phyloP scores from a whole-genome alignment of 2,113 vertebrate species.

The Scatophagus argus region DNA sequence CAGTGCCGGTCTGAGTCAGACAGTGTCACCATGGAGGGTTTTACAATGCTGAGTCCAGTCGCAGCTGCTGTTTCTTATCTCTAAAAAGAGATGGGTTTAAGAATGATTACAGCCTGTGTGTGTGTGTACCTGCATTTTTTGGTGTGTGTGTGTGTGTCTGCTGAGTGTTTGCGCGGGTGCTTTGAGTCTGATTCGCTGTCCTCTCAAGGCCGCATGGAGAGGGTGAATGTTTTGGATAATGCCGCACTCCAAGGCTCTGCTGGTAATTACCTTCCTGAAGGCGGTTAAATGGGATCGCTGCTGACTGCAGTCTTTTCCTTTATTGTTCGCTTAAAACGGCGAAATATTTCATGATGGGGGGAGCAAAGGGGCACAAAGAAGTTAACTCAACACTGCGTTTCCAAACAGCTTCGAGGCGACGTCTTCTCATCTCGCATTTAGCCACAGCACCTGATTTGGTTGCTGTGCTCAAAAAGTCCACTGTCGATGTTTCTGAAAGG shows the following conservation, averaged over 20 bases:
- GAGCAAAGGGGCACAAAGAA: background rate
- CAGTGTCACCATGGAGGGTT: background rate
- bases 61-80: conserved; percentile 23
- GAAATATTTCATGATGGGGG: background rate
- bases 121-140: too few relatives aligned
- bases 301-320: conserved; percentile 24
- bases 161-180: background rate
- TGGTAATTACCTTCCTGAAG: conserved; percentile 53
- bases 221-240: conserved; percentile 60
- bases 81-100: background rate
- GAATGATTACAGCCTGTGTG: conserved; percentile 22
- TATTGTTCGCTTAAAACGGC: background rate
- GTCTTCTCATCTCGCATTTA: background rate
- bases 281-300: background rate
- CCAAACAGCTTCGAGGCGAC: background rate
- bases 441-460: background rate
- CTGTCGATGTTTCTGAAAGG: background rate
- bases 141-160: conserved; percentile 11
- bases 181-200: conserved; percentile 27
- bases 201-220: conserved; percentile 31
- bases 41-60: background rate
- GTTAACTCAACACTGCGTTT: background rate
- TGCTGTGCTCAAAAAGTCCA: background rate
- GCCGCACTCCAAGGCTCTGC: conserved; percentile 43
- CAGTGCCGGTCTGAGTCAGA: background rate